Evolutionary conservation across 35 echinoderm and acorn worm genomes (phyloP), one percentile per base, ranked within the genome.

Genomic region (Lytechinus variegatus): DNA sequence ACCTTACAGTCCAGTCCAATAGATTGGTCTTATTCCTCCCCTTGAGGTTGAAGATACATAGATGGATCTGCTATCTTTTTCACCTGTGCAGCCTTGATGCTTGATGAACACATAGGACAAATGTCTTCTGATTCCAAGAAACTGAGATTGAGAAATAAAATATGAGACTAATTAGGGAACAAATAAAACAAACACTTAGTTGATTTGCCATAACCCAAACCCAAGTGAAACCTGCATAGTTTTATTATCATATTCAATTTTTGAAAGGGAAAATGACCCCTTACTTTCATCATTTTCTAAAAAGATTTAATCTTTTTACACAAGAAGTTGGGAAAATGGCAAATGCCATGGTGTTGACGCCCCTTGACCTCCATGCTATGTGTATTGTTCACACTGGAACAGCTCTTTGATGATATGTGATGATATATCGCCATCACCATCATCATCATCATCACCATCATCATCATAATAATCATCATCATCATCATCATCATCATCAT

Each of bases 81-180:
- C 5, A 99, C 28, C 11, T 91, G 93, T 0, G 87, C 97, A 0
- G 95, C 52, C 54, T 97, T 97, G 28, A 99, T 89, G 28, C 93
- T 95, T 56, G 97, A 97, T 27, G 98, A 99, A 94, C 98, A 99
- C 98, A 99, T 99, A 19, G 98, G 98, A 58, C 98, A 99, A 5
- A 94, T 95, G 52, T 99, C 98, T n/a, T 99, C 98, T 28, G 86
- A 79, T 52, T 97, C 98, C 87, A 99, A 87, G 29, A 99, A 94
- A 9, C 98, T 99, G 94, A 7, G 53, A 91, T 71, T 28, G 93
- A 92, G 72, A 10, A 27, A 29, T 13, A 58, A 24, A 5, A 24
- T 79, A 24, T n/a, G 66, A 5, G 6, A 24, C n/a, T 24, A 79
- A 79, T 28, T 14, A 58, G 27, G 93, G 21, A 14, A 10, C 11